Conservation (phyloP, 1,140 invertebrate genomes). For the Littorina saxatilis region DNA sequence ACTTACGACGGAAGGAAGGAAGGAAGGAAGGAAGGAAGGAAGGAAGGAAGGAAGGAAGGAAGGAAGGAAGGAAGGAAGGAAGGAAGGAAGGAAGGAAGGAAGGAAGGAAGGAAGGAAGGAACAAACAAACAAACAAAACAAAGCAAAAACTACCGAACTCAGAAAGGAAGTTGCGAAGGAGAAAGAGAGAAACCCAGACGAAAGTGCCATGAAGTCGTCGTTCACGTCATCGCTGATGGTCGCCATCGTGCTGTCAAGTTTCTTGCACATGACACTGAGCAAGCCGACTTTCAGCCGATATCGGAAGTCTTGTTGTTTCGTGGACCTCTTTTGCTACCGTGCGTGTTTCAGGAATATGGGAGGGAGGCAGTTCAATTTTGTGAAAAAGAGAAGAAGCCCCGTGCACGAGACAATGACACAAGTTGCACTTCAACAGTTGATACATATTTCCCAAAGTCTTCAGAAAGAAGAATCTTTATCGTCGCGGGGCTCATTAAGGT, state of each 20-base stretch:
- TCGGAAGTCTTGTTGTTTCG: not conserved
- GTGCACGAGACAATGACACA: not conserved
- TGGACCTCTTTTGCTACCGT: conserved; percentile 19
- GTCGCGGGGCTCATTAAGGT: no score
- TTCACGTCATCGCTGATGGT: not conserved
- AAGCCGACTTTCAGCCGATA: not conserved
- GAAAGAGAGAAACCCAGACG: no score
- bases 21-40: no score
- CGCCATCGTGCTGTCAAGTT: not conserved
- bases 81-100: no score
- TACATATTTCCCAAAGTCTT: not conserved
- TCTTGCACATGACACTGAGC: not conserved
- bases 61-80: no score
- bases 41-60: no score
- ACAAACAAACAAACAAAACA: no score
- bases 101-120: no score
- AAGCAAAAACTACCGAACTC: no score
- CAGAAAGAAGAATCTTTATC: no score
- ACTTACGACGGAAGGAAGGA: no score
- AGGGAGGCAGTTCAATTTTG: not conserved
- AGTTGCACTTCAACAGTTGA: not conserved
- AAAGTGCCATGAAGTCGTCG: not conserved
- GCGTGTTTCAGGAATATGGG: not conserved
- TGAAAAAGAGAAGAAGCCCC: not conserved
- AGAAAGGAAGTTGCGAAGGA: no score